Evolutionary conservation across 2,888 invertebrate species (phyloP).

Genomic region (Margaritifera margaritifera): DNA sequence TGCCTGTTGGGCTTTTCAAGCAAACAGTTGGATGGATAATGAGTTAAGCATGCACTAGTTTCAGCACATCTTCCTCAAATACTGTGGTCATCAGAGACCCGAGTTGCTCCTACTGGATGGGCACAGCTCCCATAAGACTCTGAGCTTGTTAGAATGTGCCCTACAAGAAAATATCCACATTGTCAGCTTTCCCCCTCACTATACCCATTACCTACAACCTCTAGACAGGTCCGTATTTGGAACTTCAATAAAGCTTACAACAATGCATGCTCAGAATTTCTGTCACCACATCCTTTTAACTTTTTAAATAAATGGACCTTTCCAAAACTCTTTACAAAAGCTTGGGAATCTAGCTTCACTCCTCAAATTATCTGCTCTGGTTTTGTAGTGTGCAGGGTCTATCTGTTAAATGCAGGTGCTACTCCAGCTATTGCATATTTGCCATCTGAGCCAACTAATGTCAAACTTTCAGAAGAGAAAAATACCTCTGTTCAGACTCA

Average conservation of each 20-base stretch:
- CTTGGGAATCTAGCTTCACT: constrained; percentile 23
- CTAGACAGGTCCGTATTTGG: constrained; percentile 32
- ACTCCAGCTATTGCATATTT: constrained; percentile 11
- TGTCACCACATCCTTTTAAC: constrained; percentile 18
- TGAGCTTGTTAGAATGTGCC: constrained; percentile 36
- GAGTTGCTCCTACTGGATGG: constrained; percentile 47
- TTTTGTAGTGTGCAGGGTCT: constrained; percentile 24
- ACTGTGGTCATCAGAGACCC: constrained; percentile 45
- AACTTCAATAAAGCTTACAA: no score
- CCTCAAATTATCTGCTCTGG: constrained; percentile 25
- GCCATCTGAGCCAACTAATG: constrained; percentile 22
- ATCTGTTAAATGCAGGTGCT: no score
- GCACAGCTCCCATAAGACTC: constrained; percentile 41
- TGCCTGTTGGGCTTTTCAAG: constrained; percentile 34
- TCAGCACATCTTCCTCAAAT: constrained; percentile 31
- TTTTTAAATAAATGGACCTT: constrained; percentile 28
- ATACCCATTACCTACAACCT: constrained; percentile 31
- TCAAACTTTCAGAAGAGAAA: not conserved
- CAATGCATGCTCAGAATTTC: constrained; percentile 29
- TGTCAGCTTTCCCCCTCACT: constrained; percentile 36
- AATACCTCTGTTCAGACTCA: no score
- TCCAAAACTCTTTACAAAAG: no score
- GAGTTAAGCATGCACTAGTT: constrained; percentile 43
- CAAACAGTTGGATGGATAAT: constrained; percentile 48
- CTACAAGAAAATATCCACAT: constrained; percentile 34